These are phyloP conservation scores for Cremastobaeus sp. DNA, from an alignment of 2,888 invertebrate genomes.

Conservation along the genomic window DNA sequence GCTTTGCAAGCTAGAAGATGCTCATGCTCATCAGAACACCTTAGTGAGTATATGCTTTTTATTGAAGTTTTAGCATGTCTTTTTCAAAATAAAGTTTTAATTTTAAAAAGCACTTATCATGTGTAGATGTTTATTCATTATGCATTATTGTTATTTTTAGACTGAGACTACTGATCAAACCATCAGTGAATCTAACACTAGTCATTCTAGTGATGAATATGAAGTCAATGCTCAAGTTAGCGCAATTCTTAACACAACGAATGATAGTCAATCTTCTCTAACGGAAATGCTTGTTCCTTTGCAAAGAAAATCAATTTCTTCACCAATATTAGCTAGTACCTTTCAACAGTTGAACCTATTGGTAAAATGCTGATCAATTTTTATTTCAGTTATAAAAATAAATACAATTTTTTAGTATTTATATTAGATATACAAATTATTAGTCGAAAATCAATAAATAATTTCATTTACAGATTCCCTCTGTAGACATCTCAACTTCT, in stretches of 20 bases:
- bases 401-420: background rate
- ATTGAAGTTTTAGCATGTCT: background rate
- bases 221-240: conserved; percentile 65
- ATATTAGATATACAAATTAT: no score
- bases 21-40: conserved; percentile 67
- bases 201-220: conserved; percentile 73
- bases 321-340: background rate
- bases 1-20: conserved; percentile 67
- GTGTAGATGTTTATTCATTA: background rate
- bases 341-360: no score
- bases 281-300: conserved; percentile 56
- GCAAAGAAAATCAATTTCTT: background rate
- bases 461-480: no score
- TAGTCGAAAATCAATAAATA: no score
- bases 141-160: conserved; percentile 1
- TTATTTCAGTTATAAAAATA: background rate
- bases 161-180: conserved; percentile 66
- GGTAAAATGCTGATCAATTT: background rate
- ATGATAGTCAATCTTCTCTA: conserved; percentile 64
- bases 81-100: background rate
- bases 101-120: background rate
- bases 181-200: conserved; percentile 69
- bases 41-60: conserved; percentile 63
- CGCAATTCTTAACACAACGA: conserved; percentile 58
- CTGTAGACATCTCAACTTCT: no score